A percentile compares a stretch with the other conserved stretches of the same genome.
phyloP scores from a whole-genome alignment of 1,140 invertebrate species.

The Lepidostoma basale region DNA sequence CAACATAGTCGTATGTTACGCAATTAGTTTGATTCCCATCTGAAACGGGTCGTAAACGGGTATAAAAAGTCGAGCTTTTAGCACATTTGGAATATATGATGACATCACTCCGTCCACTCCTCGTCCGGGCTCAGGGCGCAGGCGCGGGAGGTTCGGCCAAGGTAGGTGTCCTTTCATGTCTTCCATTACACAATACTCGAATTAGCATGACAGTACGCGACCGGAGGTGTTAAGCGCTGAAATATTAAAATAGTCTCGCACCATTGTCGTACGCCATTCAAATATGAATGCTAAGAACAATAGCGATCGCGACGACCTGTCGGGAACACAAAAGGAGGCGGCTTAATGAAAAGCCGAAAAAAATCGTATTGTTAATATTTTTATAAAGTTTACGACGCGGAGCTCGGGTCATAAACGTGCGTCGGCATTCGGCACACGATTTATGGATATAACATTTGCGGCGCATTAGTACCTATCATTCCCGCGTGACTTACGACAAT shows the following conservation, averaged over 20 bases:
- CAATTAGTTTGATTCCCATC: too few species aligned
- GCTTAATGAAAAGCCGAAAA: slow-evolving; percentile 23
- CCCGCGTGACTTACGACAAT: slow-evolving; percentile 22
- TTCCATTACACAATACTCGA: not conserved
- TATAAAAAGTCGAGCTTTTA: too few species aligned
- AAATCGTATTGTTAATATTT: slow-evolving; percentile 20
- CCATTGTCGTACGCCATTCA: slow-evolving; percentile 25
- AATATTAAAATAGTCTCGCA: slow-evolving; percentile 16
- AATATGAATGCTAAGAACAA: slow-evolving; percentile 29
- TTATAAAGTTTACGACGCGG: slow-evolving; percentile 11
- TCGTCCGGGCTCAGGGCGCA: too few species aligned
- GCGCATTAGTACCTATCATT: slow-evolving; percentile 6
- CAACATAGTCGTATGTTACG: too few species aligned
- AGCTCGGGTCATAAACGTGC: slow-evolving; percentile 12
- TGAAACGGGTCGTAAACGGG: too few species aligned
- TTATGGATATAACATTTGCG: slow-evolving; percentile 17
- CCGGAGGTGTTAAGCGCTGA: slow-evolving; percentile 25
- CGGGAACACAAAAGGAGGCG: slow-evolving; percentile 34
- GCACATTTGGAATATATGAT: too few species aligned
- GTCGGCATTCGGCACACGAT: not conserved
- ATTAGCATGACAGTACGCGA: slow-evolving; percentile 16
- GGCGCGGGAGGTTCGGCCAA: too few species aligned
- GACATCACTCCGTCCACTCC: too few species aligned
- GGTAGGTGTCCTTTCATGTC: too few species aligned
- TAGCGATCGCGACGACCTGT: slow-evolving; percentile 18